Evolutionary conservation across 2,113 vertebrate species (phyloP).

Genomic region (Geococcyx californianus): DNA sequence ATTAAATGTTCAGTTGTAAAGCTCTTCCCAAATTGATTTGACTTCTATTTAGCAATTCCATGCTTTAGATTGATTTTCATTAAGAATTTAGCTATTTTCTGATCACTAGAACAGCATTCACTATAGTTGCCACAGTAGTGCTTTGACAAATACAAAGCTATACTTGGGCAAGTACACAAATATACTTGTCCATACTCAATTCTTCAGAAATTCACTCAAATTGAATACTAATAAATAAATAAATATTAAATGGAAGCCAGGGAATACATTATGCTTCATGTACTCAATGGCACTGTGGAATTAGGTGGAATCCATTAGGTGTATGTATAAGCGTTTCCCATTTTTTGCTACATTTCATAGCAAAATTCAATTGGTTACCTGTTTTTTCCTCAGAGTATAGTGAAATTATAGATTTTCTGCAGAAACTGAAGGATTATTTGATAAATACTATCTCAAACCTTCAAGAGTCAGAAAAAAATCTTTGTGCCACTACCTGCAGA

Average conservation of each 20-base stretch:
- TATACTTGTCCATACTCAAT: background rate
- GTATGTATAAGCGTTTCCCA: background rate
- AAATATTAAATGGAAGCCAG: background rate
- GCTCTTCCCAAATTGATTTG: background rate
- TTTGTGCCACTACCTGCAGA: slow-evolving; percentile 6
- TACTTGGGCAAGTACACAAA: background rate
- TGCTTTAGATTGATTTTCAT: background rate
- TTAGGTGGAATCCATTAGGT: background rate
- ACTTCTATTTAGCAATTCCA: background rate
- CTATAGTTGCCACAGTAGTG: background rate
- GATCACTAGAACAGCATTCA: background rate
- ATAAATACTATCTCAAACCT: slow-evolving; percentile 47
- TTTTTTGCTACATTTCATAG: background rate
- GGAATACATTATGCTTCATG: background rate
- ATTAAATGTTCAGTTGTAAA: background rate
- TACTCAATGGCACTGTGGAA: background rate
- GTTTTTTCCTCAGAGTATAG: slow-evolving; percentile 42
- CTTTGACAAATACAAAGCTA: background rate
- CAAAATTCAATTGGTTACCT: background rate
- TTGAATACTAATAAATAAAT: background rate
- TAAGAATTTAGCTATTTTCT: background rate
- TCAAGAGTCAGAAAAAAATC: slow-evolving; percentile 54
- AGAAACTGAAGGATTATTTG: slow-evolving; percentile 57
- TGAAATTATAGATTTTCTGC: slow-evolving; percentile 48
- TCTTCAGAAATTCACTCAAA: background rate